A percentile compares a stretch with the other conserved stretches of the same genome.
Conservation (phyloP, 2,888 invertebrate genomes). For the Pocota personata region DNA sequence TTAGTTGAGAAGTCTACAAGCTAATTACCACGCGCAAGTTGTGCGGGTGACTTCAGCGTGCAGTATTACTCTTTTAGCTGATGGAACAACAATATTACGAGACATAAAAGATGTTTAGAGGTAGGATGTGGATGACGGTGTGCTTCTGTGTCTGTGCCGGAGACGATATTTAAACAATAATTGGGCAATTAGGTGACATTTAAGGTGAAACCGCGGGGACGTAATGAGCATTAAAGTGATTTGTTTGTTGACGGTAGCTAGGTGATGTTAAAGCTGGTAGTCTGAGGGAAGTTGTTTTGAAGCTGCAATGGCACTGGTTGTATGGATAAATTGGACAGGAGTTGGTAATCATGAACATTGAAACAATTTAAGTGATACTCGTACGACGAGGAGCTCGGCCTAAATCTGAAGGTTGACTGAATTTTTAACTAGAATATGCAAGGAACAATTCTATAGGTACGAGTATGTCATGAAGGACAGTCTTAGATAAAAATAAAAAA, state of each 20-base stretch:
- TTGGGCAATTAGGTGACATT: constrained; percentile 72
- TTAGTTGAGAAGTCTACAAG: constrained; percentile 35
- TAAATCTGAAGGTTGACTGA: background rate
- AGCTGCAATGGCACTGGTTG: background rate
- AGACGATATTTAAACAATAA: constrained; percentile 62
- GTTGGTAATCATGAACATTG: background rate
- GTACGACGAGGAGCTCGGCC: background rate
- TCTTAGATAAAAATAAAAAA: no score
- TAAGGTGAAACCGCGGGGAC: constrained; percentile 62
- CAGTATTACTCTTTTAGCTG: background rate
- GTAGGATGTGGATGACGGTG: background rate
- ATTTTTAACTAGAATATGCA: background rate
- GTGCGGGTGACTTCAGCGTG: constrained; percentile 59
- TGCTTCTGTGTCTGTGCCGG: constrained; percentile 36
- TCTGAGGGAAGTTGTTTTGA: background rate
- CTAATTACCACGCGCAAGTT: constrained; percentile 61
- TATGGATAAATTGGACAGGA: background rate
- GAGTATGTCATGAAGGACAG: no score
- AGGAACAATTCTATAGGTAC: no score
- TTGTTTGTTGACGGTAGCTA: constrained; percentile 43
- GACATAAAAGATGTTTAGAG: constrained; percentile 36
- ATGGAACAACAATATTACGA: constrained; percentile 26
- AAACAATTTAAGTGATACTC: background rate
- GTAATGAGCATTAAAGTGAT: constrained; percentile 67
- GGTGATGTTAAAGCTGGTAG: background rate